A percentile compares a stretch with the other conserved stretches of the same genome.
These are phyloP conservation scores for Oligia fasciuncula DNA, from an alignment of 2,888 invertebrate species.

Conservation along the genomic window DNA sequence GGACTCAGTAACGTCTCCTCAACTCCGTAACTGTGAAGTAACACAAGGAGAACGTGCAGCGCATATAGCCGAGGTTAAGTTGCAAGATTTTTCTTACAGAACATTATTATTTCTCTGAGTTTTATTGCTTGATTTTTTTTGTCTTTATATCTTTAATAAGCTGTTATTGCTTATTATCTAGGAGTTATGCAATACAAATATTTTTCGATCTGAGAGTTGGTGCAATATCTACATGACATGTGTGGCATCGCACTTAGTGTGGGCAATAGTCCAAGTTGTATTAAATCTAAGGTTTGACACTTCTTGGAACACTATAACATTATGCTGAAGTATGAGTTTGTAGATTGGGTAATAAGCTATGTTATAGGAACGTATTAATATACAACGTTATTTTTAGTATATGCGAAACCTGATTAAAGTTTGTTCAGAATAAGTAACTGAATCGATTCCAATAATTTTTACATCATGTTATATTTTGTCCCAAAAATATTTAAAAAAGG, in stretches of 20 bases:
- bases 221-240: slow-evolving; percentile 26
- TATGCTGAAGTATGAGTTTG: slow-evolving; percentile 17
- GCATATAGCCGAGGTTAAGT: slow-evolving; percentile 38
- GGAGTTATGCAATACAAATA: slow-evolving; percentile 11
- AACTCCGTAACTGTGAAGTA: slow-evolving; percentile 37
- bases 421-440: no score
- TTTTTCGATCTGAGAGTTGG: background rate
- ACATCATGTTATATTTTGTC: no score
- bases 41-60: slow-evolving; percentile 36
- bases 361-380: no score
- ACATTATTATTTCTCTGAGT: background rate
- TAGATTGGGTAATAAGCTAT: no score
- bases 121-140: background rate
- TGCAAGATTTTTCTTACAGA: slow-evolving; percentile 5
- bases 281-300: slow-evolving; percentile 21
- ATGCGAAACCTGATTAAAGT: no score
- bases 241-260: slow-evolving; percentile 23
- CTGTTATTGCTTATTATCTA: background rate
- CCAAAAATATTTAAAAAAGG: no score
- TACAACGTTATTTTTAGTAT: no score
- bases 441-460: no score
- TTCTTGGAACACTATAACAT: slow-evolving; percentile 7
- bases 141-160: background rate
- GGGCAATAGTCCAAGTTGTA: slow-evolving; percentile 52
- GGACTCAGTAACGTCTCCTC: slow-evolving; percentile 33